Base-by-base conservation (phyloP, 2,888 invertebrate genomes). In the Dugesia japonica region DNA sequence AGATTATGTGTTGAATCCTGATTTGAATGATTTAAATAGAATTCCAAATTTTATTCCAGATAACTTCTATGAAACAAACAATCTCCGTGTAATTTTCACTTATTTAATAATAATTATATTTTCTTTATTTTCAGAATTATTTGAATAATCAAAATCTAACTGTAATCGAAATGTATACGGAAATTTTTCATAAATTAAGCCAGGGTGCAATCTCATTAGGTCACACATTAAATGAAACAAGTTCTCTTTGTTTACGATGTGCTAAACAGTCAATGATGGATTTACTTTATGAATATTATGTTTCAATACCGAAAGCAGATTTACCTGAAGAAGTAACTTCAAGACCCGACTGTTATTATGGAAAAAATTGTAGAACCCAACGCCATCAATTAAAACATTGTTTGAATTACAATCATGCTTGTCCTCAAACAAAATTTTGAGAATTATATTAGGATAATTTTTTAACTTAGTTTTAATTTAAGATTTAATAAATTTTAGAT, bases 331-430 rank as follows among this genome's bases (percentile, higher is more conserved):
- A 17, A 15, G 71, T 75, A 9, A 81, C 79, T 0, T 79, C 79
- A 15, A 77, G 83, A 77, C 80, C 82, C 28, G 81, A 84, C 77
- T 84, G 84, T 77, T 82, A 83, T 79, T 84, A 83, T 83, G 84
- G 84, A 1, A 81, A 80, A 77, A 82, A 83, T 77, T 84, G 84
- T 79, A 79, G 83, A 71, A 84, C 84, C 26, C 84, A 84, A 79
- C 79, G 78, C 42, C 82, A 82, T 79, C 82, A 82, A 78, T 81
- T 81, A 15, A 80, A 81, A 27, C 84, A 84, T 79, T 82, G 83
- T n/a, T 20, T 17, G 9, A 4, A 80, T 71, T 82, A 80, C 75
- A 83, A 82, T 79, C 83, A 83, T 79, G 80, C 82, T 20, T 83
- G 83, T 80, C 81, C 82, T 7, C 83, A 82, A 76, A 81, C 80